phyloP scores from a whole-genome alignment of 2,888 invertebrate species.

The Luffia ferchaultella region DNA sequence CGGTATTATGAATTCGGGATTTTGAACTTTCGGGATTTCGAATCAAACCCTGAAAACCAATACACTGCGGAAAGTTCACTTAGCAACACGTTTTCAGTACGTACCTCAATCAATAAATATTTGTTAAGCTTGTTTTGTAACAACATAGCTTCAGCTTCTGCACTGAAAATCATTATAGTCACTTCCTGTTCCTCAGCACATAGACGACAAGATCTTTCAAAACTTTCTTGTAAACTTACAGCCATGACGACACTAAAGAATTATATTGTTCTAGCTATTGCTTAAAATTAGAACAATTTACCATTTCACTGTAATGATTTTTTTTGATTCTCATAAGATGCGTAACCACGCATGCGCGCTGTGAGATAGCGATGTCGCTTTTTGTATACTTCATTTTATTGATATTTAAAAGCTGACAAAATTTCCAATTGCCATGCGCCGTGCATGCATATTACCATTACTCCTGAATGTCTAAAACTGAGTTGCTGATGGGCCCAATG shows the following conservation, averaged over 20 bases:
- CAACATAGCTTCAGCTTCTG: constrained; percentile 70
- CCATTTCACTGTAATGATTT: constrained; percentile 33
- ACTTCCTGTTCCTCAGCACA: constrained; percentile 69
- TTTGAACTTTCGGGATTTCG: too few species aligned
- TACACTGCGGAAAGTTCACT: too few species aligned
- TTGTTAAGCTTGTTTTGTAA: constrained; percentile 72
- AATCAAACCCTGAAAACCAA: too few species aligned
- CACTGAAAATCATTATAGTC: constrained; percentile 70
- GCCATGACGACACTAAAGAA: constrained; percentile 22
- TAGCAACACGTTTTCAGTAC: too few species aligned
- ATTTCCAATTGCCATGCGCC: neutral
- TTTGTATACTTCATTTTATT: constrained; percentile 33
- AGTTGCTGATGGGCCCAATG: too few species aligned
- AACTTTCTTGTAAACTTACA: constrained; percentile 26
- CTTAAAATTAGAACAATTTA: neutral
- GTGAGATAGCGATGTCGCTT: constrained; percentile 27
- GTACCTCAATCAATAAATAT: constrained; percentile 73
- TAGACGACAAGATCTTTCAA: constrained; percentile 68
- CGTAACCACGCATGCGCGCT: constrained; percentile 39
- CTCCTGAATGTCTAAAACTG: too few species aligned
- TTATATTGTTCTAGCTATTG: constrained; percentile 3
- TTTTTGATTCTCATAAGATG: constrained; percentile 24
- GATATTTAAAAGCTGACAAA: constrained; percentile 18
- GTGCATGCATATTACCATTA: too few species aligned
- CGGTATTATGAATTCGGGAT: too few species aligned